Evolutionary conservation across 2,797 vertebrate species (phyloP).

Genomic region (Rhabdomys pumilio): DNA sequence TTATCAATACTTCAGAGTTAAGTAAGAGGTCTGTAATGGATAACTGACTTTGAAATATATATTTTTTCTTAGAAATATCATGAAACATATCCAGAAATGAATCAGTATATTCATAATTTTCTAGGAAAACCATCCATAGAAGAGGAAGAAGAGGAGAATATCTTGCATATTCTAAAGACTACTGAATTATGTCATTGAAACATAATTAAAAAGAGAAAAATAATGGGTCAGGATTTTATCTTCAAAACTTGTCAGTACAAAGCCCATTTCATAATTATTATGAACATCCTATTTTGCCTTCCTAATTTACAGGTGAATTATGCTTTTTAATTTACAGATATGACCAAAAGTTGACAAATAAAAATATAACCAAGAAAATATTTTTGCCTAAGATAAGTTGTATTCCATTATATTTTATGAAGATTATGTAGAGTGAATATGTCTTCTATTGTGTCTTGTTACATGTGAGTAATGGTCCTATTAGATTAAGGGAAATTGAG

Average conservation of each 20-base stretch:
- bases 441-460: not conserved
- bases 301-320: slow-evolving; percentile 23
- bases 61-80: not conserved
- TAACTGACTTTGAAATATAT: slow-evolving; percentile 2
- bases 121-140: slow-evolving; percentile 38
- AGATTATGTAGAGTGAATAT: not conserved
- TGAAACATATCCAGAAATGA: not conserved
- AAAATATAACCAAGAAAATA: not conserved
- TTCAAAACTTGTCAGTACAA: slow-evolving; percentile 63
- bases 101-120: slow-evolving; percentile 76
- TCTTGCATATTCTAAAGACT: slow-evolving; percentile 42
- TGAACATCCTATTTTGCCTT: not conserved
- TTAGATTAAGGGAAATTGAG: not conserved
- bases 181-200: slow-evolving; percentile 56
- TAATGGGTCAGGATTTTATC: slow-evolving; percentile 61
- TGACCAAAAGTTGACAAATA: slow-evolving; percentile 45
- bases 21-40: slow-evolving; percentile 8
- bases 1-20: slow-evolving; percentile 34
- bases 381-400: slow-evolving; percentile 27
- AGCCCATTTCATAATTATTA: slow-evolving; percentile 69
- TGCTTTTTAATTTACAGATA: slow-evolving; percentile 6
- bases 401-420: not conserved
- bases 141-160: not conserved
- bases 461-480: not conserved
- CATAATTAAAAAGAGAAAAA: slow-evolving; percentile 41